These are phyloP conservation scores for Lasius platythorax DNA, from an alignment of 2,888 invertebrate genomes.

Conservation along the genomic window DNA sequence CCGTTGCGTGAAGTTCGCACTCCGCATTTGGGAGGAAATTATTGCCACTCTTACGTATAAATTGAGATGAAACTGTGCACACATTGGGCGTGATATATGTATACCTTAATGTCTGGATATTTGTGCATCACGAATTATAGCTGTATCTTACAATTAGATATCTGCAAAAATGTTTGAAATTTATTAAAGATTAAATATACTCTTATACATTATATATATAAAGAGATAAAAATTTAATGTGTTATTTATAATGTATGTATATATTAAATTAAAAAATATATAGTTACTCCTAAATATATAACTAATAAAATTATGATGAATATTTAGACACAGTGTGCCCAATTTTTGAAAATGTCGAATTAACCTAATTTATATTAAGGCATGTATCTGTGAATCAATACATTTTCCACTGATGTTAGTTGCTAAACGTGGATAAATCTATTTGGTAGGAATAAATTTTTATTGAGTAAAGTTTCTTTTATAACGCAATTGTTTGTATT, in stretches of 20 bases:
- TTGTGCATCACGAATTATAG: background rate
- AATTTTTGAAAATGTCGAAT: background rate
- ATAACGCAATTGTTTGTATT: slow-evolving; percentile 2
- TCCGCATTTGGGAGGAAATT: slow-evolving; percentile 30
- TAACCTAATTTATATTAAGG: background rate
- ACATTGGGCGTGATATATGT: background rate
- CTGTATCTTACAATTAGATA: background rate
- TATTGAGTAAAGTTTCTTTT: slow-evolving; percentile 29
- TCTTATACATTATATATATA: background rate
- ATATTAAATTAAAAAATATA: background rate
- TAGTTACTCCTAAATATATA: background rate
- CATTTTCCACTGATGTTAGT: background rate
- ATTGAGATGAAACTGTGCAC: slow-evolving; percentile 8
- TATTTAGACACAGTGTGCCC: background rate
- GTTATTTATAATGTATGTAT: background rate
- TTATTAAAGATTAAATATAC: background rate
- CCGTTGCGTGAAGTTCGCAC: slow-evolving; percentile 10
- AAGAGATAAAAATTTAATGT: background rate
- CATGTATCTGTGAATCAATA: background rate
- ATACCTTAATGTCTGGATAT: background rate
- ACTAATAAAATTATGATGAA: background rate
- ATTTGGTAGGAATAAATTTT: background rate
- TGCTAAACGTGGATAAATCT: background rate
- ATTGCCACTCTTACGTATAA: slow-evolving; percentile 23
- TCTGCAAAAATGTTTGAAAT: background rate